Evolutionary conservation across 2,797 vertebrate species (phyloP), one percentile per base, ranked within the genome.

Genomic region (Sphenodon punctatus): DNA sequence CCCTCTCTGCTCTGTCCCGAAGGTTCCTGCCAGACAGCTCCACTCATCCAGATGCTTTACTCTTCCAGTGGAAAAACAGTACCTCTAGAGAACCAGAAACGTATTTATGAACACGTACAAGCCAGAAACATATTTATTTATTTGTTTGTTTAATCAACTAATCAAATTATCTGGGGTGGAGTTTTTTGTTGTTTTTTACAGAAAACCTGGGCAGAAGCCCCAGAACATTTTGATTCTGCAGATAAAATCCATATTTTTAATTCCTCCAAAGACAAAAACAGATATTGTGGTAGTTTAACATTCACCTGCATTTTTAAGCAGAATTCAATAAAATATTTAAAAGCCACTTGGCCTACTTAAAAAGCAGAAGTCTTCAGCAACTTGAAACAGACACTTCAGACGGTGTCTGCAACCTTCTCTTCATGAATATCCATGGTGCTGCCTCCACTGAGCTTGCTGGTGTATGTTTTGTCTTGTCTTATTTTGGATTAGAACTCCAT

Each of bases 401-500:
- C 69, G 80, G 53, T 77, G 80, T 49, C 42, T 79, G 77, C 46
- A 46, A 61, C 8, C 67, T 6, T 77, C 76, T 64, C 49, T 41
- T 71, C 9, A 0, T 58, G 49, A 46, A 19, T 32, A 15, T 71
- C 76, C 65, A 58, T 87, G 30, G 43, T 46, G 45, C 49, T 42
- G 1, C 55, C 77, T 79, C 64, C 27, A 14, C 49, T 22, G 19
- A 32, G 30, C 30, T 56, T 58, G 41, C 58, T 75, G 42, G 49
- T 13, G 75, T 84, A 78, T 51, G 39, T 48, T 64, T 12, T 80
- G 38, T 49, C 67, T 72, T 1, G 0, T 51, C n/a, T 51, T 4
- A 7, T 85, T 77, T 67, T 73, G 85, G 81, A 42, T 83, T 74
- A 55, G 32, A 88, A 61, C 65, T 75, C 70, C 38, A 70, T 45